Percentiles rank a stretch among this genome's conserved stretches.
phyloP scores from a whole-genome alignment of 2,888 invertebrate species.

The Eupithecia centaureata region DNA sequence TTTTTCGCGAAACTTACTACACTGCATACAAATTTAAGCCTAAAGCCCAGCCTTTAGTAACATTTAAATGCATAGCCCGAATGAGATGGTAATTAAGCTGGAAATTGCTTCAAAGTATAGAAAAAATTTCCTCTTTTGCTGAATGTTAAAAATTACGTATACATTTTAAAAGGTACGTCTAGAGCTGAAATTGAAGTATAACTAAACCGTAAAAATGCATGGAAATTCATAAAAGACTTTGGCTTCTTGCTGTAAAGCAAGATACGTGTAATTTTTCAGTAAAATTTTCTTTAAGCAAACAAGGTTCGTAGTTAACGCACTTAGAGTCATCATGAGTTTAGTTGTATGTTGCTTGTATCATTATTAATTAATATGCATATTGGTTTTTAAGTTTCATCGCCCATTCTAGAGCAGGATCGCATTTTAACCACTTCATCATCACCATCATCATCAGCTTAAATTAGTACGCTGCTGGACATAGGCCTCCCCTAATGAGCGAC shows the following conservation, averaged over 20 bases:
- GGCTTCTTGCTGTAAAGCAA: not conserved
- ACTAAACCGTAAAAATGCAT: not conserved
- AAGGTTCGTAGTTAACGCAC: too few relatives aligned
- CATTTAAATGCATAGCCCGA: slow-evolving; percentile 78
- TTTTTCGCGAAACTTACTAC: slow-evolving; percentile 28
- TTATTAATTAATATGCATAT: too few relatives aligned
- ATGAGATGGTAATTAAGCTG: slow-evolving; percentile 34
- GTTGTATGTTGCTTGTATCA: too few relatives aligned
- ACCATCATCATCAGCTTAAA: too few relatives aligned
- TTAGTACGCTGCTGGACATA: too few relatives aligned
- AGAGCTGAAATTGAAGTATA: slow-evolving; percentile 2
- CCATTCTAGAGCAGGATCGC: too few relatives aligned
- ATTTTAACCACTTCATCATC: too few relatives aligned
- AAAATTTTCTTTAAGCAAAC: too few relatives aligned
- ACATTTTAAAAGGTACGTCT: slow-evolving; percentile 13
- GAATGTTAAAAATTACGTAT: slow-evolving; percentile 21
- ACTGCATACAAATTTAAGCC: slow-evolving; percentile 39
- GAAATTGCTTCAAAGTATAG: slow-evolving; percentile 32
- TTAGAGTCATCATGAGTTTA: too few relatives aligned
- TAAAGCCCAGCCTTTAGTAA: slow-evolving; percentile 66
- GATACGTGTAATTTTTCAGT: not conserved
- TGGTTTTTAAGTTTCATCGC: too few relatives aligned
- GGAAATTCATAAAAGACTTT: not conserved
- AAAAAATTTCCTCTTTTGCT: slow-evolving; percentile 27
- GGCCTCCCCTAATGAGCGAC: too few relatives aligned